Conservation (phyloP, 2,888 invertebrate species). For the Protonemura montana region DNA sequence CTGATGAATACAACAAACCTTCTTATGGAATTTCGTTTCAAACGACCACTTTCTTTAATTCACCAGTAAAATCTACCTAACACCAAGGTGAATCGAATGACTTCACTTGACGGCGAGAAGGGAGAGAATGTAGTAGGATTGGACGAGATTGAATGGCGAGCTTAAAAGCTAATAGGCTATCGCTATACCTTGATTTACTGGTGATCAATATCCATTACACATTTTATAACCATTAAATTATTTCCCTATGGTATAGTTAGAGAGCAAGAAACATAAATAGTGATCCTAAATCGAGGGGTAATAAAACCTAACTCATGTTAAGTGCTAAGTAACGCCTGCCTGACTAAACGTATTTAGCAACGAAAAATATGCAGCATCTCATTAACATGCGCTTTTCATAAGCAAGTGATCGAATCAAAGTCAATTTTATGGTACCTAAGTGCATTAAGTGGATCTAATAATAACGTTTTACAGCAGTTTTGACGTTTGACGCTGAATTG, state of each 20-base stretch:
- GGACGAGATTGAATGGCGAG: not conserved
- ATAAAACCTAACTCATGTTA: not conserved
- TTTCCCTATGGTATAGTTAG: not conserved
- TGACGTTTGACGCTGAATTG: no score
- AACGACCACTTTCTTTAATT: not conserved
- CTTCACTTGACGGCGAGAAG: not conserved
- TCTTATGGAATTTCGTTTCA: not conserved
- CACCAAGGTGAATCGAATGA: not conserved
- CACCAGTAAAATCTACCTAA: not conserved
- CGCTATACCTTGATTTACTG: not conserved
- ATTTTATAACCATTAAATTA: slow-evolving; percentile 1
- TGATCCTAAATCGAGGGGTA: not conserved
- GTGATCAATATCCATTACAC: not conserved
- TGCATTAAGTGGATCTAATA: not conserved
- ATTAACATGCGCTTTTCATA: not conserved
- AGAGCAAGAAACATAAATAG: not conserved
- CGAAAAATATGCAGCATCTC: not conserved
- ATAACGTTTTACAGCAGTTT: no score
- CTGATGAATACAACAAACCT: not conserved
- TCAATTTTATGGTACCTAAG: not conserved
- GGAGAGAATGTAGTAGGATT: not conserved
- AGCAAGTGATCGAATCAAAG: not conserved
- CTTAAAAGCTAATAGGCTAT: slow-evolving; percentile 8
- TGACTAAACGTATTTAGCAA: not conserved
- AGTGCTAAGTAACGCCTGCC: not conserved